Evolutionary conservation across 2,888 invertebrate genomes (phyloP), one percentile per base, ranked within the genome.

Genomic region (Cerastoderma edule): DNA sequence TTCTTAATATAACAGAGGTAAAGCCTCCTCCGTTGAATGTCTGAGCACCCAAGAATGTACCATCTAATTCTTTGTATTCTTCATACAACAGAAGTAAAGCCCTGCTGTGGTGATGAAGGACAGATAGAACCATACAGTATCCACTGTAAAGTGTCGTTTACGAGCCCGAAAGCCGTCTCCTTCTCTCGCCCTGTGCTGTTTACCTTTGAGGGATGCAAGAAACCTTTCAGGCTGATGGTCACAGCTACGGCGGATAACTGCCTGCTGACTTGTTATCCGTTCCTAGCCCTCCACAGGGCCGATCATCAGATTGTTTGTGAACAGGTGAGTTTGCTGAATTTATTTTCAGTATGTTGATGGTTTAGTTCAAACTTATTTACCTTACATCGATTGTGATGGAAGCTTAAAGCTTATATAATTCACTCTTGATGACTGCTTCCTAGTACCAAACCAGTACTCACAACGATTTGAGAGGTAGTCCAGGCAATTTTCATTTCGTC

Each of bases 261-360:
- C 68, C 83, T 93, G 19, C 77, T 93, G 72, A 91, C 92, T 4
- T 92, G 91, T 73, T 93, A 93, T 75, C 91, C 91, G 1, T 93
- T 92, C 87, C 77, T 93, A 60, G 91, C 91, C 8, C 80, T 89
- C 67, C 92, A 93, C 77, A 82, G 91, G 48, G 83, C 86, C 33
- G 92, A 93, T 73, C 91, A 92, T 75, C 91, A 92, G 75, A 93
- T 93, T 76, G 91, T 92, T 39, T 92, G 92, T 86, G 92, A 92
- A 87, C 90, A 91, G 88, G 92, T 92, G 70, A 56, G 65, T 57
- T 22, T 39, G 10, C 8, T 39, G 8, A 39, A 16, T n/a, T n/a
- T n/a, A n/a, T n/a, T n/a, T n/a, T n/a, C n/a, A n/a, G n/a, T n/a
- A n/a, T n/a, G n/a, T n/a, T n/a, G n/a, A n/a, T n/a, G n/a, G n/a